A percentile compares a stretch with the other conserved stretches of the same genome.
These are phyloP conservation scores for Germaria angustata DNA, from an alignment of 2,888 invertebrate species.

Conservation along the genomic window DNA sequence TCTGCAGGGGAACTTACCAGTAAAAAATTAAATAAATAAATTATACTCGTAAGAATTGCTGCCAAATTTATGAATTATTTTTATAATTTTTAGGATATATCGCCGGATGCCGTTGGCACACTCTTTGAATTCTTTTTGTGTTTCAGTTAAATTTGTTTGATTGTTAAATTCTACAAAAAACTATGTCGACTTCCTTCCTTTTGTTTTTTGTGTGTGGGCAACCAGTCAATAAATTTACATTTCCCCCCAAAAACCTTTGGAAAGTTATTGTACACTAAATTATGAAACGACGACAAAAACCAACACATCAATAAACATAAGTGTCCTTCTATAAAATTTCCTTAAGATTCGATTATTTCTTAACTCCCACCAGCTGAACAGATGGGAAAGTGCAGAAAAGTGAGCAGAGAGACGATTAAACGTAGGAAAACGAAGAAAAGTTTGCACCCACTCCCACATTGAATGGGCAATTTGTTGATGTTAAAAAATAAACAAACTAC, in stretches of 20 bases:
- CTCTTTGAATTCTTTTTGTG: too few relatives aligned
- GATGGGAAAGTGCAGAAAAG: not conserved
- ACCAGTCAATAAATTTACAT: slow-evolving; percentile 19
- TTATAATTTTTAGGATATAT: too few relatives aligned
- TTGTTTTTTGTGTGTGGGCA: not conserved
- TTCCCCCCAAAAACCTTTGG: slow-evolving; percentile 5
- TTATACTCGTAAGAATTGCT: too few relatives aligned
- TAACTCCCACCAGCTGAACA: not conserved
- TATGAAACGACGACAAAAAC: slow-evolving; percentile 45
- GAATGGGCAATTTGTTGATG: not conserved
- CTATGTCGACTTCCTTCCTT: not conserved
- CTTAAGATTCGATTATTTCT: slow-evolving; percentile 19
- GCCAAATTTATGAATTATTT: too few relatives aligned
- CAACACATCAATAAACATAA: slow-evolving; percentile 56
- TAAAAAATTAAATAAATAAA: too few relatives aligned
- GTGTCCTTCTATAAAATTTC: slow-evolving; percentile 36
- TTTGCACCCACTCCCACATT: slow-evolving; percentile 5
- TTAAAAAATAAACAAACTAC: not conserved
- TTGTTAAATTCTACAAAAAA: not conserved
- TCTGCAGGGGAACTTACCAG: too few relatives aligned
- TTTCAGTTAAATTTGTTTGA: too few relatives aligned
- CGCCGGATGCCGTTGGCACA: too few relatives aligned
- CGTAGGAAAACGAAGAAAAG: not conserved
- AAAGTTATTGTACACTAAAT: slow-evolving; percentile 34
- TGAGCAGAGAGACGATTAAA: not conserved